Evolutionary conservation across 2,888 invertebrate species (phyloP).

Genomic region (Crepidodera aurea): DNA sequence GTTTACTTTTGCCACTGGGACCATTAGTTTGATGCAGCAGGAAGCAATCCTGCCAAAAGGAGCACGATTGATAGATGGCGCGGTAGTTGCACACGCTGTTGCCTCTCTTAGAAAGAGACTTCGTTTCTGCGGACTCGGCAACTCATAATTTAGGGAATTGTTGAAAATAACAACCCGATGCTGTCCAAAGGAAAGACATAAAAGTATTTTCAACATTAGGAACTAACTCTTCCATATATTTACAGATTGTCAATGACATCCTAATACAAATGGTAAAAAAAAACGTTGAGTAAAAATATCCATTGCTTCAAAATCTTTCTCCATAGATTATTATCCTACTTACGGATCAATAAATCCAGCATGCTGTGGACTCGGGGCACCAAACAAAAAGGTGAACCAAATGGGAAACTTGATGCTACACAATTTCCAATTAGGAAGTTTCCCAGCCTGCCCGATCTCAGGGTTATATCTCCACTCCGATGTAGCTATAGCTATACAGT

Average conservation of each 20-base stretch:
- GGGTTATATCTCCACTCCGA: conserved; percentile 12
- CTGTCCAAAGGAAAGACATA: too few species aligned
- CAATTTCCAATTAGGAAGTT: conserved; percentile 33
- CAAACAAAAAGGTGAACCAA: conserved; percentile 17
- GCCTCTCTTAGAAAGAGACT: conserved; percentile 23
- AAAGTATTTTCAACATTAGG: too few species aligned
- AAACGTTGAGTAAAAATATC: too few species aligned
- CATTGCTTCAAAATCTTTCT: too few species aligned
- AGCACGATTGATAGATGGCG: conserved; percentile 59
- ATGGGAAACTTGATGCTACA: conserved; percentile 7
- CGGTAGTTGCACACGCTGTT: conserved; percentile 25
- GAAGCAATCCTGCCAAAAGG: conserved; percentile 62
- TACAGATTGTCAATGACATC: too few species aligned
- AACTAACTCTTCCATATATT: too few species aligned
- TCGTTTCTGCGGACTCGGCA: conserved; percentile 58
- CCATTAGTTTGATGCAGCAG: conserved; percentile 64
- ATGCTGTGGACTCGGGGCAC: background rate
- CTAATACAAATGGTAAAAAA: too few species aligned
- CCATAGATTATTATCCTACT: too few species aligned
- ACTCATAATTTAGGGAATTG: conserved; percentile 52
- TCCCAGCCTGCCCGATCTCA: conserved; percentile 10
- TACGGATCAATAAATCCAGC: conserved; percentile 17
- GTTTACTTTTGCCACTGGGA: conserved; percentile 63
- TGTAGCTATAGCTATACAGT: background rate
- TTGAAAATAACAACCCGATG: conserved; percentile 25